Evolutionary conservation across 2,888 invertebrate genomes (phyloP).

Genomic region (Cryptocephalus moraei): DNA sequence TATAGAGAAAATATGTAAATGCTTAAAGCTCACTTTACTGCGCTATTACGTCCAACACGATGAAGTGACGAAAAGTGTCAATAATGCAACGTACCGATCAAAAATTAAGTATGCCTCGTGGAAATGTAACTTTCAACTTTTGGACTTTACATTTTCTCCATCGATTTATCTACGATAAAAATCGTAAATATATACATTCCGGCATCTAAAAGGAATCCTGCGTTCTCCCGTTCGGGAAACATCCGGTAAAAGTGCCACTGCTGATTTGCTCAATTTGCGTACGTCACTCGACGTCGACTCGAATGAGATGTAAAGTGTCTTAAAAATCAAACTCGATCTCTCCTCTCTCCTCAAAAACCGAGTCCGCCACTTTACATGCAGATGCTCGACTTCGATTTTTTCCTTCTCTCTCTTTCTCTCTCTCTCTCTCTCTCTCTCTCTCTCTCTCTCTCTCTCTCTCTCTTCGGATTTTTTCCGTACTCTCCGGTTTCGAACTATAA

Average conservation of each 20-base stretch:
- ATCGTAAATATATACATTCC: no score
- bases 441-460: background rate
- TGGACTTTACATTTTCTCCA: no score
- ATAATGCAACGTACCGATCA: no score
- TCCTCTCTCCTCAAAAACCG: slow-evolving; percentile 23
- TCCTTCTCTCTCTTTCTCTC: background rate
- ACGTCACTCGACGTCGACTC: slow-evolving; percentile 35
- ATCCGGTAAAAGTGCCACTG: slow-evolving; percentile 26
- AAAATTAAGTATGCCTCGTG: no score
- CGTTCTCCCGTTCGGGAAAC: background rate
- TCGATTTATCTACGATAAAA: no score
- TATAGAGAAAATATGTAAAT: no score
- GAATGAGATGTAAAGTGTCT: slow-evolving; percentile 39
- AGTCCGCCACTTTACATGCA: slow-evolving; percentile 23
- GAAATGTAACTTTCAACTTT: no score
- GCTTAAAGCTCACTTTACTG: no score
- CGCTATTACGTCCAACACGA: no score
- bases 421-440: background rate
- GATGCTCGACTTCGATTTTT: slow-evolving; percentile 7
- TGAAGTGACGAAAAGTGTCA: no score
- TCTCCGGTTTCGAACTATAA: background rate
- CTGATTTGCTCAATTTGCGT: slow-evolving; percentile 39
- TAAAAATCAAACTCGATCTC: slow-evolving; percentile 38
- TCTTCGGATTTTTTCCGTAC: background rate
- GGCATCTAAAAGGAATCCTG: no score